Base-by-base conservation (phyloP, 2,888 invertebrate species). In the Drosophila aldrichi region DNA sequence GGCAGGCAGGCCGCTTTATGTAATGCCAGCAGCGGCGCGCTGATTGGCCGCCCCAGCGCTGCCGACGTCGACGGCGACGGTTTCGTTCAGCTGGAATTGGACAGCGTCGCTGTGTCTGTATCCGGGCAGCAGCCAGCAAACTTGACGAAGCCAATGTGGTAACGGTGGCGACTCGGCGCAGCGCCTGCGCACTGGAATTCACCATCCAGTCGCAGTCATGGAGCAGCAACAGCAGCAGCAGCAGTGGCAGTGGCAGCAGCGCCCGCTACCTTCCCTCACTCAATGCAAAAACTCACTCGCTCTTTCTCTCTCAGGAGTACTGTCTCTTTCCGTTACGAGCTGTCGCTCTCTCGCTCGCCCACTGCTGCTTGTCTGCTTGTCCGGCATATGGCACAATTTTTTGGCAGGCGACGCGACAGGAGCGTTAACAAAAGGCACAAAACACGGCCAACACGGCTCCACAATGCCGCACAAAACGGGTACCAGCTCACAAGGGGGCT, bases 301-400 rank as follows among this genome's bases (percentile, higher is more conserved):
- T 16, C 29, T 12, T 34, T 22, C 49, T 14, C 48, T 10, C n/a
- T 25, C 3, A 7, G 18, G 32, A 18, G 36, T 22, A 7, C 55
- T 25, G 18, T 20, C 48, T 6, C 54, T 29, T 44, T 57, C 40
- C 34, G 40, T 22, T 52, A 18, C 18, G 5, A 18, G 34, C 20
- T 29, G 16, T 60, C n/a, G 7, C 52, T 43, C 55, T 16, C 48
- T 40, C 38, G 52, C 41, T 29, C 44, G 34, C 32, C 52, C 41
- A 29, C 48, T 34, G 41, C 48, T 25, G 41, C 6, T 51, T 62
- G 67, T 5, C 52, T 36, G 36, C 52, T 36, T 64, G 83, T 81
- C 83, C 79, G 67, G 83, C 89, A 88, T 89, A 84, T 84, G 84
- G 89, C 84, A 84, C 89, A 84, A 84, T 89, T 84, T 84, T 82